Percentiles rank a stretch among this genome's conserved stretches.
Evolutionary conservation across 2,888 invertebrate species (phyloP).

Genomic region (Diaphora mendica): DNA sequence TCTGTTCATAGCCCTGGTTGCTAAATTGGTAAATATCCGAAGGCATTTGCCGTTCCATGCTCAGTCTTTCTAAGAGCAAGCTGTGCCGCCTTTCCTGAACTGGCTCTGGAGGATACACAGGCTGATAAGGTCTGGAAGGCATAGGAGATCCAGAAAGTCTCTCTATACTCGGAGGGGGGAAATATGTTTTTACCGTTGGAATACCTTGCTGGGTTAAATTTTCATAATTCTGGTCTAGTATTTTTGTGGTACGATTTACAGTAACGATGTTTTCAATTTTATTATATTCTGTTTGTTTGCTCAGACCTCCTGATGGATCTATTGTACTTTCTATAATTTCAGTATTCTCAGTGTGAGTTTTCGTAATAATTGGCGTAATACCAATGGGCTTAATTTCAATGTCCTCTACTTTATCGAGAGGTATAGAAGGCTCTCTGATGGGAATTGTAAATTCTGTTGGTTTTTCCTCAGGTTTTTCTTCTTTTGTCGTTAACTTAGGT

Average conservation of each 20-base stretch:
- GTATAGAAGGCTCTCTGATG: slow-evolving; percentile 76
- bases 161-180: slow-evolving; percentile 73
- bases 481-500: slow-evolving; percentile 40
- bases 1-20: slow-evolving; percentile 69
- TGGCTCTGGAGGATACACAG: slow-evolving; percentile 68
- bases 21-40: slow-evolving; percentile 74
- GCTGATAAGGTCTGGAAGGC: slow-evolving; percentile 70
- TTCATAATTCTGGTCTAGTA: slow-evolving; percentile 76
- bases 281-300: slow-evolving; percentile 78
- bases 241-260: slow-evolving; percentile 79
- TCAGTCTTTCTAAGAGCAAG: slow-evolving; percentile 76
- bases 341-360: slow-evolving; percentile 74
- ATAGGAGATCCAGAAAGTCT: slow-evolving; percentile 69
- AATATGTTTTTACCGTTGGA: slow-evolving; percentile 76
- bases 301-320: slow-evolving; percentile 67
- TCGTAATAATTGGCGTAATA: slow-evolving; percentile 71
- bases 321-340: slow-evolving; percentile 74
- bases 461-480: slow-evolving; percentile 45
- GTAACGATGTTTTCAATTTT: slow-evolving; percentile 80
- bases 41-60: slow-evolving; percentile 78
- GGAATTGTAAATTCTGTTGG: slow-evolving; percentile 61
- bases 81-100: slow-evolving; percentile 79
- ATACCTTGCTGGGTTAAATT: slow-evolving; percentile 69
- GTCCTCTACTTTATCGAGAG: slow-evolving; percentile 80
- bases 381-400: slow-evolving; percentile 82